A percentile compares a stretch with the other conserved stretches of the same genome.
Conservation (phyloP, 2,113 vertebrate genomes). For the Ictalurus punctatus region DNA sequence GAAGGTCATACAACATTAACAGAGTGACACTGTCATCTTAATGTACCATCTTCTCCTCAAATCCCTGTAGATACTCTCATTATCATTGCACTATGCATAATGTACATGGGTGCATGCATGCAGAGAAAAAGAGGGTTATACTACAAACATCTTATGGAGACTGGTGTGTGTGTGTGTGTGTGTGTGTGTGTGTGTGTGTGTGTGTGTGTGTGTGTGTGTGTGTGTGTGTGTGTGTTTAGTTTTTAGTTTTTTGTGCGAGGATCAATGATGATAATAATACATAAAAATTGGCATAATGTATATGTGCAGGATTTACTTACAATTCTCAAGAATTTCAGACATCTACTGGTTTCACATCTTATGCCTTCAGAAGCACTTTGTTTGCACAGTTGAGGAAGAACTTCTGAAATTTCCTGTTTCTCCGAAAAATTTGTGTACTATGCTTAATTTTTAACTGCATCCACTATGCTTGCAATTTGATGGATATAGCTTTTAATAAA, state of each 20-base stretch:
- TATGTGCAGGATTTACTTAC: background rate
- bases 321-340: background rate
- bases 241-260: no score
- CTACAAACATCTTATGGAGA: constrained; percentile 63
- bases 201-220: constrained; percentile 66
- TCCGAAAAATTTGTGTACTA: background rate
- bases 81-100: constrained; percentile 15
- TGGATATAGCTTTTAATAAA: background rate
- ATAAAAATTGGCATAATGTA: background rate
- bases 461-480: background rate
- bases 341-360: background rate
- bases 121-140: constrained; percentile 75
- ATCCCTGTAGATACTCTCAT: constrained; percentile 15
- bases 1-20: background rate
- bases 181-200: constrained; percentile 24
- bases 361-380: background rate
- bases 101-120: background rate
- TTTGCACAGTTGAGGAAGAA: background rate
- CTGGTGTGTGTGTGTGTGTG: constrained; percentile 63
- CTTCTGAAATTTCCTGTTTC: background rate
- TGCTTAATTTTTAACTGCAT: background rate
- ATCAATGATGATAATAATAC: background rate
- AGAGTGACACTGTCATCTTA: constrained; percentile 28
- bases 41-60: constrained; percentile 5
- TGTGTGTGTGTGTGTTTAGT: constrained; percentile 46